A percentile compares a stretch with the other conserved stretches of the same genome.
Conservation (phyloP, 2,888 invertebrate genomes). For the Eupithecia insigniata region DNA sequence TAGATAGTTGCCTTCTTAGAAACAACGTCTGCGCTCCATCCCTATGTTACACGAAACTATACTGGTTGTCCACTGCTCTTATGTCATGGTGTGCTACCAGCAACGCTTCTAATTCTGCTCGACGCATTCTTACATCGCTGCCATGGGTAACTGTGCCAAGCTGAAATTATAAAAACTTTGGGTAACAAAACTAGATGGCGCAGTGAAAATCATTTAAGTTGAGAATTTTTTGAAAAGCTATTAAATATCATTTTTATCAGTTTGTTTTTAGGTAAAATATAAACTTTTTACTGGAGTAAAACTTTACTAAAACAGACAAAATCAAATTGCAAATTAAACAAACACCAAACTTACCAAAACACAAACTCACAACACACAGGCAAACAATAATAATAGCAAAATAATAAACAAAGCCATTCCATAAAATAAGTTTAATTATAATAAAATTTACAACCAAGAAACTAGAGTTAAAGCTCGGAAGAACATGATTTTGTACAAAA, state of each 20-base stretch:
- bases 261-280: neutral
- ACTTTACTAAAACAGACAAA: constrained; percentile 15
- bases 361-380: constrained; percentile 71
- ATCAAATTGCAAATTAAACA: constrained; percentile 42
- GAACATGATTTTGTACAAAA: constrained; percentile 78
- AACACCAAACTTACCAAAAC: constrained; percentile 66
- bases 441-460: constrained; percentile 82
- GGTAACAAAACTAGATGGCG: neutral
- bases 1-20: constrained; percentile 14
- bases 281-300: neutral
- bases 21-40: constrained; percentile 35
- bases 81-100: constrained; percentile 79
- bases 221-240: neutral
- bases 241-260: neutral
- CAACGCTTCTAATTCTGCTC: constrained; percentile 90
- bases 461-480: constrained; percentile 82
- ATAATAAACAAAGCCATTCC: constrained; percentile 80
- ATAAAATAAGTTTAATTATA: constrained; percentile 80
- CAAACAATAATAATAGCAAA: constrained; percentile 76
- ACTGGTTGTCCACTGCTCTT: constrained; percentile 93
- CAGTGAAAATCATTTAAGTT: neutral
- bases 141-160: constrained; percentile 88
- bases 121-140: constrained; percentile 91
- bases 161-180: constrained; percentile 56
- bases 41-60: constrained; percentile 74